Evolutionary conservation across 64 coral and sea anemone genomes (phyloP).

Genomic region (Dendrophyllia cribrosa): DNA sequence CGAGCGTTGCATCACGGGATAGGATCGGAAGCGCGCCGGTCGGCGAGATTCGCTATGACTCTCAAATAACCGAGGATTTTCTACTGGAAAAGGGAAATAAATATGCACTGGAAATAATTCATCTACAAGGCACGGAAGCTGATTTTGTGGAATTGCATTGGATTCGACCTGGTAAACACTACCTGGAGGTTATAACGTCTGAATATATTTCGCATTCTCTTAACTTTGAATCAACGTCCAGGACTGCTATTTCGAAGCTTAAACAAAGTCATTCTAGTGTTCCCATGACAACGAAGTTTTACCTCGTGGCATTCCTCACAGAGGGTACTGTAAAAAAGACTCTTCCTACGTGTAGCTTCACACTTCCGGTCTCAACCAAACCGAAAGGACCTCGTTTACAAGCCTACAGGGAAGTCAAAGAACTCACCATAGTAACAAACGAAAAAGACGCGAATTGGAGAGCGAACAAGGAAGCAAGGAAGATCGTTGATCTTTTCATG

Average conservation of each 20-base stretch:
- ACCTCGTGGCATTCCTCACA: constrained; percentile 51
- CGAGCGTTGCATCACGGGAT: constrained; percentile 22
- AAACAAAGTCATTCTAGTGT: not conserved
- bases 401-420: not conserved
- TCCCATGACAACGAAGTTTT: not conserved
- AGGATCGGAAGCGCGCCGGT: not conserved
- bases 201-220: constrained; percentile 46
- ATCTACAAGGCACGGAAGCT: constrained; percentile 18
- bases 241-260: not conserved
- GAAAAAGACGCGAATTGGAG: constrained; percentile 15
- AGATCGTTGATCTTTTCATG: constrained; percentile 49
- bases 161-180: constrained; percentile 50
- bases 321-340: not conserved
- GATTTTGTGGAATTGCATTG: constrained; percentile 55
- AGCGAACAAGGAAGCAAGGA: not conserved
- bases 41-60: constrained; percentile 18
- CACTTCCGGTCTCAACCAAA: constrained; percentile 4
- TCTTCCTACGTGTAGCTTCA: constrained; percentile 15
- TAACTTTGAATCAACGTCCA: not conserved
- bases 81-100: constrained; percentile 32
- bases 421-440: constrained; percentile 7
- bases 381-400: not conserved
- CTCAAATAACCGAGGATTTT: constrained; percentile 38
- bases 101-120: constrained; percentile 60
- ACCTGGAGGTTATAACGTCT: constrained; percentile 31